A percentile compares a stretch with the other conserved stretches of the same genome.
These are phyloP conservation scores for Sinocyclocheilus maitianheensis DNA, from an alignment of 2,113 vertebrate genomes.

Conservation along the genomic window DNA sequence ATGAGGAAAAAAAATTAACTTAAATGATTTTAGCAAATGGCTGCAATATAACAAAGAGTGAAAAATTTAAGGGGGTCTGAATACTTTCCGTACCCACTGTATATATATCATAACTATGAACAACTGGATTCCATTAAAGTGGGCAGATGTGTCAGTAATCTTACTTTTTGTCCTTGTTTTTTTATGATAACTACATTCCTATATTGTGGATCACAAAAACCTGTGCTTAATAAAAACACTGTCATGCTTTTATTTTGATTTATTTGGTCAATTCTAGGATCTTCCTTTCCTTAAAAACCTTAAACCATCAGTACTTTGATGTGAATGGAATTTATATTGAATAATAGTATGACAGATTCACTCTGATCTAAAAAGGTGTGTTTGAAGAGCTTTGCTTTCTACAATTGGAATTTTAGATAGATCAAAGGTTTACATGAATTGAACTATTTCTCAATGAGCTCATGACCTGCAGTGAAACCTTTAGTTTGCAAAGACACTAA, in stretches of 20 bases:
- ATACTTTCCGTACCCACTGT: no score
- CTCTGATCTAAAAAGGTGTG: neutral
- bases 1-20: no score
- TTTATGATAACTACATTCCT: no score
- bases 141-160: neutral
- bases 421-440: neutral
- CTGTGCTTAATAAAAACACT: neutral
- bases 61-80: no score
- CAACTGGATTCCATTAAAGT: no score
- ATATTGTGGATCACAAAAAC: neutral
- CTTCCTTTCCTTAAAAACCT: conserved; percentile 2
- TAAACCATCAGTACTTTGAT: neutral
- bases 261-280: neutral
- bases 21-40: no score
- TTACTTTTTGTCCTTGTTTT: neutral
- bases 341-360: neutral
- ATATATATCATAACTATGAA: neutral
- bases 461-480: neutral
- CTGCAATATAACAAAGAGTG: no score
- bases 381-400: conserved; percentile 11
- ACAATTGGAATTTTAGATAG: neutral
- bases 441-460: neutral
- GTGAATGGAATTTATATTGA: neutral
- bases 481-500: neutral
- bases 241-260: neutral